Evolutionary conservation across 2,113 vertebrate species (phyloP).

Genomic region (Daphoenositta chrysoptera): DNA sequence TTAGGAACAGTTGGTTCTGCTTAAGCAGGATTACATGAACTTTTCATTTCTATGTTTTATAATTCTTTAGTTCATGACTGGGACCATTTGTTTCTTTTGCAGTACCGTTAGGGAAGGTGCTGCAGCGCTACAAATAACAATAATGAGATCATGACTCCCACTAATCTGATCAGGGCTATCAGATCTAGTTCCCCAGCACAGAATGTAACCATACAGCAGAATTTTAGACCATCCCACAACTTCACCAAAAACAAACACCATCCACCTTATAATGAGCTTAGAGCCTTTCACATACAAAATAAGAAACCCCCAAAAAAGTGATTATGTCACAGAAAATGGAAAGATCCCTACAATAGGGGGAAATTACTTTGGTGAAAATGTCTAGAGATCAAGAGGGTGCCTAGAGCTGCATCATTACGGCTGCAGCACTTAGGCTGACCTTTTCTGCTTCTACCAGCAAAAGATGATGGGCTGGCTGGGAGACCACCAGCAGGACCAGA

Average conservation of each 20-base stretch:
- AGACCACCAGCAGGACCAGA: background rate
- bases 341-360: background rate
- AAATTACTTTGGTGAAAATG: background rate
- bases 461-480: background rate
- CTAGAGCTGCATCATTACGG: background rate
- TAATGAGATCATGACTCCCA: background rate
- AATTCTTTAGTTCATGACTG: background rate
- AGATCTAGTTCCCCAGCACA: background rate
- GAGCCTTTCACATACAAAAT: background rate
- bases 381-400: background rate
- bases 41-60: background rate
- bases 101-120: background rate
- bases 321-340: background rate
- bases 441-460: background rate
- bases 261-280: background rate
- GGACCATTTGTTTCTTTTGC: background rate
- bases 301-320: background rate
- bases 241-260: background rate
- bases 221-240: background rate
- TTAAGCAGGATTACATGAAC: conserved; percentile 1
- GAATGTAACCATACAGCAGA: background rate
- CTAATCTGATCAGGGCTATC: background rate
- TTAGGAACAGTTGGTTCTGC: background rate
- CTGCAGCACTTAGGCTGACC: background rate
- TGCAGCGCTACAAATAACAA: background rate